Percentiles rank a stretch among this genome's conserved stretches.
Conservation (phyloP, 2,113 vertebrate genomes). For the Thoracochromis brauschi region DNA sequence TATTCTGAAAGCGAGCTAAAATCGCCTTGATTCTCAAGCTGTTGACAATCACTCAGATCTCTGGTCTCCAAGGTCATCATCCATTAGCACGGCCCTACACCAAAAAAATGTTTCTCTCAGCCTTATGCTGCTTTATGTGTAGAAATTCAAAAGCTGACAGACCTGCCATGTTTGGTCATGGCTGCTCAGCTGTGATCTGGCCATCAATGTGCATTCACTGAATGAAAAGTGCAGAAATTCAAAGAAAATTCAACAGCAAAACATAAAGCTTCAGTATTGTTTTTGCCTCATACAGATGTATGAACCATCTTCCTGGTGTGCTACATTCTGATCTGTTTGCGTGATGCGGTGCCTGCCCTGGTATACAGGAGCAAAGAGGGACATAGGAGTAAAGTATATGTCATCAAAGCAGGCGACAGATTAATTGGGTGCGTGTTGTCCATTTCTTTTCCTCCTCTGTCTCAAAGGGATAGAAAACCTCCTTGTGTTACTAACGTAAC, state of each 20-base stretch:
- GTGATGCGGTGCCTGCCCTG: background rate
- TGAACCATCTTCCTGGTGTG: background rate
- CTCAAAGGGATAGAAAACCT: background rate
- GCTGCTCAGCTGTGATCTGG: background rate
- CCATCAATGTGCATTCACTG: background rate
- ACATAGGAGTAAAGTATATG: background rate
- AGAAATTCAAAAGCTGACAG: background rate
- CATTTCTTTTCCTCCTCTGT: background rate
- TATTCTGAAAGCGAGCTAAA: background rate
- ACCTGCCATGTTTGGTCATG: background rate
- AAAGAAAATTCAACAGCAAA: background rate
- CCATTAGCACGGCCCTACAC: background rate
- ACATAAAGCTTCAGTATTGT: background rate
- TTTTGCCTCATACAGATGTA: background rate
- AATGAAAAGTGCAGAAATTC: background rate
- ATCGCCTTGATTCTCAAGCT: background rate
- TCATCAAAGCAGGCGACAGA: constrained; percentile 5
- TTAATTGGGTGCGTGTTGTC: background rate
- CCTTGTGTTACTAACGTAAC: background rate
- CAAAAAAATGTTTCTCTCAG: background rate
- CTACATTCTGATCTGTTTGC: background rate
- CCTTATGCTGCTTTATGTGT: background rate
- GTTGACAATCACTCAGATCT: background rate
- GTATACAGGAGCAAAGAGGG: background rate
- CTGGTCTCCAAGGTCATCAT: background rate